These are phyloP conservation scores for Diorhabda sublineata DNA, from an alignment of 1,140 invertebrate genomes.

Conservation along the genomic window DNA sequence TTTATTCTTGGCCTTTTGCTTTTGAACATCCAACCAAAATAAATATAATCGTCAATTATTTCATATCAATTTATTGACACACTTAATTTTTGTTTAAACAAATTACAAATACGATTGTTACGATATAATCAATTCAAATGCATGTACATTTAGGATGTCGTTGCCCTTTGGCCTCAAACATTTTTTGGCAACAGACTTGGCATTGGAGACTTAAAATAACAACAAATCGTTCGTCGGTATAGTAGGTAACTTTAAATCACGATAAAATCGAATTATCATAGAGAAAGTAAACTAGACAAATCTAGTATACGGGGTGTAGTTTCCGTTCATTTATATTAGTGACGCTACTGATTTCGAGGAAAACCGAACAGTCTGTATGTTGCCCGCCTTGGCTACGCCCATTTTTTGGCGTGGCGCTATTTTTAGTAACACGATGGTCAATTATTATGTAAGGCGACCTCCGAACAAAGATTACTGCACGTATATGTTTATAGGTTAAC, in stretches of 20 bases:
- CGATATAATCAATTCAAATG: neutral
- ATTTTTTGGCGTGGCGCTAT: neutral
- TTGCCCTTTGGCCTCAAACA: neutral
- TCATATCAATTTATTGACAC: too few species aligned
- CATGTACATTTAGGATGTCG: neutral
- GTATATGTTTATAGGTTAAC: neutral
- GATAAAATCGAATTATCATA: too few species aligned
- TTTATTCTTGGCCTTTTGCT: too few species aligned
- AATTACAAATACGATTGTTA: too few species aligned
- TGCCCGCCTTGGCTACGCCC: neutral
- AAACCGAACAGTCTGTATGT: neutral
- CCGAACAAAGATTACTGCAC: neutral
- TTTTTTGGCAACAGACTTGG: neutral
- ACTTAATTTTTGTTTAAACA: too few species aligned
- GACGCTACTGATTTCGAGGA: too few species aligned
- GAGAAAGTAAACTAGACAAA: too few species aligned
- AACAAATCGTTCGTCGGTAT: neutral
- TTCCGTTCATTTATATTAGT: too few species aligned
- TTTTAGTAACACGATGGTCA: neutral
- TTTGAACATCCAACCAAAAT: too few species aligned
- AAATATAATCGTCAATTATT: too few species aligned
- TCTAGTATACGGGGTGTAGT: too few species aligned
- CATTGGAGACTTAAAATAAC: neutral
- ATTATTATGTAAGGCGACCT: slow-evolving; percentile 2
- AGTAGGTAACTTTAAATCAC: too few species aligned